phyloP scores from a whole-genome alignment of 2,113 vertebrate species.

The Cichladusa arquata region DNA sequence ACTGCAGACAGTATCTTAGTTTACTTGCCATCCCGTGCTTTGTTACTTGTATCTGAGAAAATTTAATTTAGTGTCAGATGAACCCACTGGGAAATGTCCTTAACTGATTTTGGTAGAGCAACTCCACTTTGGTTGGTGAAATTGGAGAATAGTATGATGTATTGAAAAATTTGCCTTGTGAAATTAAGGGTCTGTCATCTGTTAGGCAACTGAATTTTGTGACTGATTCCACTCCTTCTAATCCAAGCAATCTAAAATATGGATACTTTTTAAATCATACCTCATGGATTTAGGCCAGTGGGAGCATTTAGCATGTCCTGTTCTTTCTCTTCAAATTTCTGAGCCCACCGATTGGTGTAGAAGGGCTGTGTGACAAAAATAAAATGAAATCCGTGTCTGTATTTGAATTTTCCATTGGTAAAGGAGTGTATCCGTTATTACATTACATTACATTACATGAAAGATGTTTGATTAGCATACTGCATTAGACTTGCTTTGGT shows the following conservation, averaged over 20 bases:
- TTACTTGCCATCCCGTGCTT: background rate
- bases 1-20: background rate
- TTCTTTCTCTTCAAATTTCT: background rate
- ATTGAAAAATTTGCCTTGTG: background rate
- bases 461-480: background rate
- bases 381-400: rapidly evolving
- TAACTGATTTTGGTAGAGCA: background rate
- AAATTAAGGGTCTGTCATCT: background rate
- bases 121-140: background rate
- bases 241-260: background rate
- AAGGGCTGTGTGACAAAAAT: background rate
- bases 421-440: background rate
- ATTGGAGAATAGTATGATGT: rapidly evolving
- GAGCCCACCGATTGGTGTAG: too few relatives aligned
- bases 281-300: background rate
- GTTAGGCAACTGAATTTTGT: background rate
- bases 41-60: background rate
- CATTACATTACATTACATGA: too few relatives aligned
- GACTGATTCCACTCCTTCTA: background rate
- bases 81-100: background rate
- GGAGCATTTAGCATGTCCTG: background rate
- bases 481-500: background rate
- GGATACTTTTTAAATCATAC: background rate
- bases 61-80: background rate
- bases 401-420: background rate